Evolutionary conservation across 2,888 invertebrate genomes (phyloP).

Genomic region (Tenthredo livida): DNA sequence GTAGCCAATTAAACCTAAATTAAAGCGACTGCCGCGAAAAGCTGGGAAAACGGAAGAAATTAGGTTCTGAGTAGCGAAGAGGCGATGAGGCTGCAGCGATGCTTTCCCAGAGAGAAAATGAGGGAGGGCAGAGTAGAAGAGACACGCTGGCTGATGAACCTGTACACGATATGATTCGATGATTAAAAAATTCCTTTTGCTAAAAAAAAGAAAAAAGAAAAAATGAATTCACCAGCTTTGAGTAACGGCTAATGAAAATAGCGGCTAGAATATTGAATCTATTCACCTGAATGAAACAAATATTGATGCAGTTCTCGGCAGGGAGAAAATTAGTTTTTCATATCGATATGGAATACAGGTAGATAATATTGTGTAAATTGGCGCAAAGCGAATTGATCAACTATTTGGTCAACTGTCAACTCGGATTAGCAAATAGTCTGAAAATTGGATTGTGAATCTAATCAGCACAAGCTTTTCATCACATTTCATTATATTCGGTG

Average conservation of each 20-base stretch:
- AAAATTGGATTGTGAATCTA: constrained; percentile 13
- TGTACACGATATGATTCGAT: not conserved
- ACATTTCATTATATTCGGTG: not conserved
- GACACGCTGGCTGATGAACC: not conserved
- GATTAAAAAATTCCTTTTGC: not conserved
- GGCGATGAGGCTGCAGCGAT: constrained; percentile 11
- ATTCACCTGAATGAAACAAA: not conserved
- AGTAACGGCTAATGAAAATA: not conserved
- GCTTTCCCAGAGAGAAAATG: not conserved
- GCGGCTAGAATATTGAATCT: not conserved
- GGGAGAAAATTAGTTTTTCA: not conserved
- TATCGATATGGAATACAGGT: not conserved
- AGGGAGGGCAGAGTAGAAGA: not conserved
- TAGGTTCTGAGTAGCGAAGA: constrained; percentile 13
- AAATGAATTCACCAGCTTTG: not conserved
- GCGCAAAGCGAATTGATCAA: not conserved
- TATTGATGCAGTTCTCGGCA: not conserved
- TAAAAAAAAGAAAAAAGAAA: not conserved
- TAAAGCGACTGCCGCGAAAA: constrained; percentile 38
- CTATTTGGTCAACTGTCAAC: not conserved
- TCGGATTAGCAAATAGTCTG: not conserved
- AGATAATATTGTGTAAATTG: not conserved
- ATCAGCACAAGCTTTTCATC: not conserved
- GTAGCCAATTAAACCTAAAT: constrained; percentile 51
- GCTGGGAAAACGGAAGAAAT: constrained; percentile 41